Conservation (phyloP, 2,888 invertebrate genomes). For the Andricus quercusramuli region DNA sequence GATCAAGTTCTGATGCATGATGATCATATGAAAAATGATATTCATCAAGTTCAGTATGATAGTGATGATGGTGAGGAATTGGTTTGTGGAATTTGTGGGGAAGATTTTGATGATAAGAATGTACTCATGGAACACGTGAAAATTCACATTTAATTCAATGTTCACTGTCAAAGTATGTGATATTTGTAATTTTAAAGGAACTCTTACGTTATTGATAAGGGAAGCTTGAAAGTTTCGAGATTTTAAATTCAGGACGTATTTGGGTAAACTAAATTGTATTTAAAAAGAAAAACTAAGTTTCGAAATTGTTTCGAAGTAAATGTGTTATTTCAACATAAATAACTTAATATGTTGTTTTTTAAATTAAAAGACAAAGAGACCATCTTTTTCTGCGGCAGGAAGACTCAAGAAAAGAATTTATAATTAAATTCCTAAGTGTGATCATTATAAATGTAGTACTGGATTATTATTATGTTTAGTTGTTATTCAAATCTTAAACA, state of each 20-base stretch:
- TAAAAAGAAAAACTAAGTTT: background rate
- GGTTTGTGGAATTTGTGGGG: conserved; percentile 76
- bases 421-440: background rate
- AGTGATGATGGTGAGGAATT: conserved; percentile 69
- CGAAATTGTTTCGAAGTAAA: background rate
- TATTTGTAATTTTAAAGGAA: conserved; percentile 15
- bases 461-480: background rate
- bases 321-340: background rate
- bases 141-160: conserved; percentile 73
- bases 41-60: conserved; percentile 64
- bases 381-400: background rate
- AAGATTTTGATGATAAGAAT: conserved; percentile 73
- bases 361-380: background rate
- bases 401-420: background rate
- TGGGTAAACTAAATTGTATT: background rate
- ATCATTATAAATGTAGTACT: background rate
- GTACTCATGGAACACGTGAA: conserved; percentile 76
- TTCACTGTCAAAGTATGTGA: conserved; percentile 30
- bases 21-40: conserved; percentile 56
- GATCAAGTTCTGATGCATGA: conserved; percentile 54
- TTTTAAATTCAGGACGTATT: background rate
- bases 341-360: background rate
- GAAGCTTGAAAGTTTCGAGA: background rate
- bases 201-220: background rate
- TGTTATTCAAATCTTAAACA: background rate